phyloP scores from a whole-genome alignment of 2,113 vertebrate species.

The Mustela nigripes region DNA sequence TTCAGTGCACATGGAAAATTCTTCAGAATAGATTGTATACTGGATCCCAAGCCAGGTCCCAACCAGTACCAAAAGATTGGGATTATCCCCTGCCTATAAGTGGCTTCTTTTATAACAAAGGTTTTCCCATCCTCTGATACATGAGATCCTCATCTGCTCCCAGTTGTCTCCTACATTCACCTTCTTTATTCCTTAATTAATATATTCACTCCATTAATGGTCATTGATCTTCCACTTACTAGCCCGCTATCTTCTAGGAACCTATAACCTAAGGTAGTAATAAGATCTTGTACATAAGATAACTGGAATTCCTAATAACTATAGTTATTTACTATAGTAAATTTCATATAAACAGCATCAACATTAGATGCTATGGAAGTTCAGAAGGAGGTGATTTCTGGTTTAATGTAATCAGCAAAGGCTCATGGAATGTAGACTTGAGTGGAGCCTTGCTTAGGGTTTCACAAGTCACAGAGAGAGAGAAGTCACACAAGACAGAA shows the following conservation, averaged over 20 bases:
- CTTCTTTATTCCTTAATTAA: background rate
- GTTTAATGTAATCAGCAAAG: background rate
- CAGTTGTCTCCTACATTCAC: background rate
- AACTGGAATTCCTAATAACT: constrained; percentile 8
- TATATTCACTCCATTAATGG: background rate
- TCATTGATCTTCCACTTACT: background rate
- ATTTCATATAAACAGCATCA: background rate
- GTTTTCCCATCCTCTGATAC: background rate
- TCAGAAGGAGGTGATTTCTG: background rate
- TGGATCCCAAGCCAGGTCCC: too few species aligned
- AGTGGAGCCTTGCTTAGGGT: background rate
- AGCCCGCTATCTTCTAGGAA: background rate
- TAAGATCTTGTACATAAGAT: background rate
- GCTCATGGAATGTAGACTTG: background rate
- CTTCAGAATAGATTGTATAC: too few species aligned
- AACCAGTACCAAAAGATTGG: too few species aligned
- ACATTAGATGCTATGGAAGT: background rate
- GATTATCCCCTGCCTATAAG: too few species aligned
- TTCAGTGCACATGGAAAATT: too few species aligned
- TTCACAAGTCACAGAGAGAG: background rate
- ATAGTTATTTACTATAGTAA: background rate
- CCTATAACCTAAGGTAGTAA: background rate
- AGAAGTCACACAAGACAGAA: background rate
- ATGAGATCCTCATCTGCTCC: background rate
- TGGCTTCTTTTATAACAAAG: background rate